These are phyloP conservation scores for Camarhynchus parvulus DNA, from an alignment of 2,113 vertebrate species.

Conservation along the genomic window DNA sequence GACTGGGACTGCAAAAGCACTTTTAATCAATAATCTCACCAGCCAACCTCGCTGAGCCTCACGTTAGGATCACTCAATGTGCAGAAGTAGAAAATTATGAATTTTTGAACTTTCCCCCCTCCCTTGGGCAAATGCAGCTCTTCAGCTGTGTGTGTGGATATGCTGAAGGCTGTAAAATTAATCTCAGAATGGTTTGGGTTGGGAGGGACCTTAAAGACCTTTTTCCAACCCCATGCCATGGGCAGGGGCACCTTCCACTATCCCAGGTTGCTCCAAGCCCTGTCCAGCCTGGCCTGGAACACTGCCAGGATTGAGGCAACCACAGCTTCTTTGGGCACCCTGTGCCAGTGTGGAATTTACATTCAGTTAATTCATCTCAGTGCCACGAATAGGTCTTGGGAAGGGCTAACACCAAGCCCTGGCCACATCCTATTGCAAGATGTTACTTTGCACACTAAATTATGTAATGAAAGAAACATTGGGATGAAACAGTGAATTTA, in stretches of 20 bases:
- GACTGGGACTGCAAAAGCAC: background rate
- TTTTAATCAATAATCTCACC: background rate
- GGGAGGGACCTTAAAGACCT: background rate
- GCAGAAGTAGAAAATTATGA: background rate
- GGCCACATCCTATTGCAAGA: background rate
- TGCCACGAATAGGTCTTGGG: background rate
- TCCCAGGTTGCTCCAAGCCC: background rate
- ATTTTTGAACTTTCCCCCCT: background rate
- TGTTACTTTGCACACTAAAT: background rate
- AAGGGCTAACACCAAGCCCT: accelerated
- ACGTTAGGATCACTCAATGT: accelerated
- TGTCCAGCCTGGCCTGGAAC: background rate
- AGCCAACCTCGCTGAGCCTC: accelerated
- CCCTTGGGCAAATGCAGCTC: background rate
- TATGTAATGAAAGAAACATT: background rate
- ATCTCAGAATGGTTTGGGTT: background rate
- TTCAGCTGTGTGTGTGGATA: background rate
- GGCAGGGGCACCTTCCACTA: background rate
- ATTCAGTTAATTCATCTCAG: background rate
- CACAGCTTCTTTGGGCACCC: background rate
- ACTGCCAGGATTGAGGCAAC: background rate
- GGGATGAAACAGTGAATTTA: background rate
- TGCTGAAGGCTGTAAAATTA: background rate
- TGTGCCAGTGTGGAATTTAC: background rate
- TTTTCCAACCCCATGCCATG: background rate